Percentiles rank a stretch among this genome's conserved stretches.
Conservation (phyloP, 2,113 vertebrate genomes). For the Motacilla tschutschensis region DNA sequence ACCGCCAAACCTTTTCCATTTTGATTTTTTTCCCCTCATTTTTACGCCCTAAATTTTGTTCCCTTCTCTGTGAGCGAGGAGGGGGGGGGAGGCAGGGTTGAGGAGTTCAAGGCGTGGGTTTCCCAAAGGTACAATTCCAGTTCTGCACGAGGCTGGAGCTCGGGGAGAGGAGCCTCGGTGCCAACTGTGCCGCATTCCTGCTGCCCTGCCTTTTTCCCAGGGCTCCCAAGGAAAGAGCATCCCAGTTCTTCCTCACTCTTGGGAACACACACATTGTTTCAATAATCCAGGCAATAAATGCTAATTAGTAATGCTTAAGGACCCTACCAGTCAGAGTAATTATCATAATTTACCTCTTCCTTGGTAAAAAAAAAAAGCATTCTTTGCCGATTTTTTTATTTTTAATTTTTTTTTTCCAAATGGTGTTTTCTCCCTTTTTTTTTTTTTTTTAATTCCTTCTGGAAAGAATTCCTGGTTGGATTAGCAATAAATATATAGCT, state of each 20-base stretch:
- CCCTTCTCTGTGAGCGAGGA: fast-evolving
- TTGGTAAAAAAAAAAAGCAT: conserved; percentile 55
- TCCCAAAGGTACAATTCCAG: not conserved
- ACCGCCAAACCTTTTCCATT: fast-evolving
- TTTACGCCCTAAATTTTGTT: not conserved
- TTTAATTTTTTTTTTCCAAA: not conserved
- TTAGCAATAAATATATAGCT: fast-evolving
- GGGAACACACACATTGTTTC: conserved; percentile 77
- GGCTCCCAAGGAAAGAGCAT: conserved; percentile 72
- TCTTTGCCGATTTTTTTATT: conserved; percentile 63
- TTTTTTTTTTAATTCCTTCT: not conserved
- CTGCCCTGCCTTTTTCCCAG: conserved; percentile 63
- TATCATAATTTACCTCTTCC: conserved; percentile 82
- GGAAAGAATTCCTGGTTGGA: not conserved
- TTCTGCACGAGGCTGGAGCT: not conserved
- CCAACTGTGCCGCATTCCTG: conserved; percentile 3
- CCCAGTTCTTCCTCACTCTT: conserved; percentile 64
- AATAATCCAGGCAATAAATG: conserved; percentile 83
- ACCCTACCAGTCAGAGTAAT: conserved; percentile 76
- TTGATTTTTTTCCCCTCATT: not conserved
- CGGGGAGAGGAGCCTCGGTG: not conserved
- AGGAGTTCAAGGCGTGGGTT: not conserved
- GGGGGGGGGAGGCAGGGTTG: not conserved
- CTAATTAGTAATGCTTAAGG: conserved; percentile 82
- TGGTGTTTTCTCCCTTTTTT: not conserved